Evolutionary conservation across 1,140 invertebrate genomes (phyloP), one percentile per base, ranked within the genome.

Genomic region (Metaphire vulgaris): DNA sequence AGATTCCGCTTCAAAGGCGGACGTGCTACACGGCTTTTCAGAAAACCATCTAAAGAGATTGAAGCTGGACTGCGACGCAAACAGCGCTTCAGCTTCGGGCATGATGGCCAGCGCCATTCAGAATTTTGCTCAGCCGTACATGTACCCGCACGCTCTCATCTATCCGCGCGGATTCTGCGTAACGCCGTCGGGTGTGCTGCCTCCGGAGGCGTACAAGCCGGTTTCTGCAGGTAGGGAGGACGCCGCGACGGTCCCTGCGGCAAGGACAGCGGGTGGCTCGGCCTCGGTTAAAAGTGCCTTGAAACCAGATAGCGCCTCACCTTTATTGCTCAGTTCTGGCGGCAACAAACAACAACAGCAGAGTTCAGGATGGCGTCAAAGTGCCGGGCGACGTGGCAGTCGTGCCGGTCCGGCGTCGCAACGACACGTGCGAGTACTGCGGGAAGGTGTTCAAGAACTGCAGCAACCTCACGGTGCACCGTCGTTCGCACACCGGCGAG

Each of bases 361-460:
- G n/a, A 21, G 41, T 56, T 56, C 41, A 12, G 41, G 41, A 56
- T 6, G 21, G 41, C 21, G 41, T 6, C 6, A 56, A 56, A 74
- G 66, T 33, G 28, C 32, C 32, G 26, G 21, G 31, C 14, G 26
- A n/a, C n/a, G 64, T 31, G 29, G 41, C 33, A n/a, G 34, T 29
- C 32, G 82, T 93, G 32, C 93, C 94, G 81, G 93, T 96, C 81
- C 90, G 89, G n/a, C 89, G 92, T 65, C 89, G 96, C 1, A 98
- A 98, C 86, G 96, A 98, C 84, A 98, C 96, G 0, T 99, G 96
- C 86, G 96, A 99, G 83, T 99, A 89, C 85, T 99, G 96, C 86
- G 97, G 96, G 1, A 99, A 99, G 87, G 92, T 98, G 0, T 99
- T 99, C 87, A 98, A 98, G 87, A 99, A 99, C 87, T 99, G 96